phyloP scores from a whole-genome alignment of 2,888 invertebrate genomes.

The Sesia bembeciformis region DNA sequence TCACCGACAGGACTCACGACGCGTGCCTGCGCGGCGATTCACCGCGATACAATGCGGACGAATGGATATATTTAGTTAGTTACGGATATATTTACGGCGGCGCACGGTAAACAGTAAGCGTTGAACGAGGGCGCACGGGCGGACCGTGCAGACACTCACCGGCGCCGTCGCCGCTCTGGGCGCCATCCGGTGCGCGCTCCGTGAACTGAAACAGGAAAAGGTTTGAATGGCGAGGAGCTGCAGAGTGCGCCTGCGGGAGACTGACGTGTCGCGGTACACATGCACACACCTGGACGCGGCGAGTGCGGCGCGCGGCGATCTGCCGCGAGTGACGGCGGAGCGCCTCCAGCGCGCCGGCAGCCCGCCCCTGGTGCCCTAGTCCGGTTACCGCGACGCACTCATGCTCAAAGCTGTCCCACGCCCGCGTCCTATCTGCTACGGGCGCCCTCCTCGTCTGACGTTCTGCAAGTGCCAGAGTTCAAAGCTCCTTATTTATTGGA shows the following conservation, averaged over 20 bases:
- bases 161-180: slow-evolving; percentile 50
- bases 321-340: slow-evolving; percentile 89
- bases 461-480: slow-evolving; percentile 14
- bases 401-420: background rate
- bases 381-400: slow-evolving; percentile 3
- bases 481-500: slow-evolving; percentile 34
- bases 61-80: slow-evolving; percentile 39
- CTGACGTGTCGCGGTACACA: slow-evolving; percentile 16
- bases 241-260: slow-evolving; percentile 5
- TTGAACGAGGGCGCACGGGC: background rate
- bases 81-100: slow-evolving; percentile 15
- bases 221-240: background rate
- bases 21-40: slow-evolving; percentile 13
- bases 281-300: slow-evolving; percentile 85
- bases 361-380: slow-evolving; percentile 7
- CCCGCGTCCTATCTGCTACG: background rate
- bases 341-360: slow-evolving; percentile 77
- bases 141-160: slow-evolving; percentile 39
- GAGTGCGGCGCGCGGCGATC: slow-evolving; percentile 86
- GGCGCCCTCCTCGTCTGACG: background rate
- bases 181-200: slow-evolving; percentile 61
- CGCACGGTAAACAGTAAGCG: background rate
- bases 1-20: slow-evolving; percentile 1
- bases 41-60: slow-evolving; percentile 33
- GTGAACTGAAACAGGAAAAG: slow-evolving; percentile 54